Evolutionary conservation across 2,797 vertebrate species (phyloP).

Genomic region (Pipistrellus pipistrellus): DNA sequence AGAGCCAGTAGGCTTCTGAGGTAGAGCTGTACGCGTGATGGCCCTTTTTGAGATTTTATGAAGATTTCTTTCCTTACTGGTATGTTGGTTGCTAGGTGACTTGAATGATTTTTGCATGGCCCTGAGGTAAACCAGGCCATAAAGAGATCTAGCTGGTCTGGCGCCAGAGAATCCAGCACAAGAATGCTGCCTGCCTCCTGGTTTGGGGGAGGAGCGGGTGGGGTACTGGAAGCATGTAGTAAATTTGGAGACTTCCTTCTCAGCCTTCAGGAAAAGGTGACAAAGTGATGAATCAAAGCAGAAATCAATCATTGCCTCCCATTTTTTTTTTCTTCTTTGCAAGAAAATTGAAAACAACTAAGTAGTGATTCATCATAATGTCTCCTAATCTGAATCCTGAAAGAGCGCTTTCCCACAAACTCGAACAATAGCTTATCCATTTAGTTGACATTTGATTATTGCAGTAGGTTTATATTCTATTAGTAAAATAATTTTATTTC

Average conservation of each 20-base stretch:
- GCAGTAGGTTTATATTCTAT: slow-evolving; percentile 5
- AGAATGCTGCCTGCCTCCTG: background rate
- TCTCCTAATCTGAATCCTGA: slow-evolving; percentile 32
- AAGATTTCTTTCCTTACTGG: background rate
- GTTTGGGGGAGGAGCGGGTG: background rate
- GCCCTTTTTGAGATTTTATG: slow-evolving; percentile 25
- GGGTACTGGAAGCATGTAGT: background rate
- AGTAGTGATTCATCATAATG: background rate
- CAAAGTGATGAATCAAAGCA: background rate
- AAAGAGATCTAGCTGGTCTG: background rate
- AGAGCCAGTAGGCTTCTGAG: slow-evolving; percentile 33
- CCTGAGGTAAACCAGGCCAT: no score
- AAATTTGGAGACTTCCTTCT: background rate
- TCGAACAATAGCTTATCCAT: slow-evolving; percentile 35
- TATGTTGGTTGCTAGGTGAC: background rate
- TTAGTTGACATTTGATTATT: slow-evolving; percentile 55
- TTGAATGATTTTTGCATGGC: no score
- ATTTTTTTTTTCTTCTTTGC: slow-evolving; percentile 40
- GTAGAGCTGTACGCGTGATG: slow-evolving; percentile 1
- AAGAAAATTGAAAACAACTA: background rate
- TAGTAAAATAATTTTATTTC: slow-evolving; percentile 55
- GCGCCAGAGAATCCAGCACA: background rate
- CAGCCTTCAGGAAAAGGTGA: slow-evolving; percentile 15
- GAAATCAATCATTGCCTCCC: slow-evolving; percentile 17
- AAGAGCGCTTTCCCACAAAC: slow-evolving; percentile 37